Evolutionary conservation across 2,888 invertebrate genomes (phyloP).

Genomic region (Julus scanicus): DNA sequence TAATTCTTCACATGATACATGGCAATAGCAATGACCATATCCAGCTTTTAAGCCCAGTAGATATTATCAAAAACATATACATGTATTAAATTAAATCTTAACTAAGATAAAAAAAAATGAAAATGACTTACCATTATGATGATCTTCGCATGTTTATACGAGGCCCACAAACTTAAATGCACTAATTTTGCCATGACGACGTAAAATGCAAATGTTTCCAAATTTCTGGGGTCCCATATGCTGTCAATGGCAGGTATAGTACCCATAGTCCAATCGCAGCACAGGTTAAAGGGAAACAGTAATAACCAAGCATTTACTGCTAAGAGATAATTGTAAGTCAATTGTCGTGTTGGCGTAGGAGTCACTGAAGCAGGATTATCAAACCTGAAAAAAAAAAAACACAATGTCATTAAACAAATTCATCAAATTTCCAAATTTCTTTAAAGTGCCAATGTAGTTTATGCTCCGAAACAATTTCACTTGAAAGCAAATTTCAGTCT

Average conservation of each 20-base stretch:
- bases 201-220: constrained; percentile 80
- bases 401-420: background rate
- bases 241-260: constrained; percentile 87
- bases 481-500: too few species aligned
- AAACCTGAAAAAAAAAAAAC: constrained; percentile 73
- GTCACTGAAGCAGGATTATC: constrained; percentile 97
- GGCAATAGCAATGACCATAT: too few species aligned
- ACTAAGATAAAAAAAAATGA: background rate
- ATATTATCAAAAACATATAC: background rate
- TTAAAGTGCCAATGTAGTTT: too few species aligned
- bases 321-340: constrained; percentile 92
- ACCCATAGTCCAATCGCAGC: constrained; percentile 99
- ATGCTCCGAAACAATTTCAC: too few species aligned
- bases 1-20: background rate
- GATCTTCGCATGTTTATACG: constrained; percentile 49
- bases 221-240: constrained; percentile 82
- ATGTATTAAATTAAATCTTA: background rate
- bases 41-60: background rate
- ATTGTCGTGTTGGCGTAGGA: constrained; percentile 81
- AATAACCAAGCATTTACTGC: constrained; percentile 91
- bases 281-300: constrained; percentile 87
- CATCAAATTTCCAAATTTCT: too few species aligned
- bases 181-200: constrained; percentile 66
- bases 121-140: constrained; percentile 52
- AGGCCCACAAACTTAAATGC: constrained; percentile 43